A percentile compares a stretch with the other conserved stretches of the same genome.
Conservation (phyloP, 2,797 vertebrate species). For the Chiropotes sagulatus region DNA sequence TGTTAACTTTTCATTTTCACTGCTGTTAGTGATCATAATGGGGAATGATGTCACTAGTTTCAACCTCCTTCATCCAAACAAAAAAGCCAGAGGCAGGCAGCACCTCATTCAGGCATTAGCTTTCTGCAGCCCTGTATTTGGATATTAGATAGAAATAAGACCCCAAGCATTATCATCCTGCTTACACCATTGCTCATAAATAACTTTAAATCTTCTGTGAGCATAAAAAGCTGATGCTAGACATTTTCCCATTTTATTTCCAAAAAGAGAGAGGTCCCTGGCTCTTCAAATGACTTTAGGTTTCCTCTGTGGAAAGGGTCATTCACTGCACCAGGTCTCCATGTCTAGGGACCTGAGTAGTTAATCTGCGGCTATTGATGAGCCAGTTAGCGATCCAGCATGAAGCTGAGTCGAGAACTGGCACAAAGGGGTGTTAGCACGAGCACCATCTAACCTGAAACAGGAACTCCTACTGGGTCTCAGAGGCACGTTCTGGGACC, state of each 20-base stretch:
- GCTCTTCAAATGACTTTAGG: background rate
- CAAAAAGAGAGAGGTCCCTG: background rate
- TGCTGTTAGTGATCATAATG: background rate
- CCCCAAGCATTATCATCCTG: background rate
- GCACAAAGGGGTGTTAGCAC: background rate
- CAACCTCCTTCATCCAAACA: background rate
- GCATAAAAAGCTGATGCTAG: background rate
- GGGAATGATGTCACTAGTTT: background rate
- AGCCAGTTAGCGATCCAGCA: background rate
- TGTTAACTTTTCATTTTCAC: background rate
- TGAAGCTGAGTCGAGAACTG: background rate
- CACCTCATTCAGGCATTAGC: background rate
- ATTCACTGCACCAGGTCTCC: background rate
- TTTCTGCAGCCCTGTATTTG: background rate
- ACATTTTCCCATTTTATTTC: background rate
- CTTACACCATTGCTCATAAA: background rate
- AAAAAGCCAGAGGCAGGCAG: background rate
- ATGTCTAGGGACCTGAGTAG: background rate
- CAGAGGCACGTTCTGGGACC: background rate
- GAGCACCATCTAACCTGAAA: background rate
- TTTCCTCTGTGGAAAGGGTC: background rate
- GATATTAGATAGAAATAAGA: constrained; percentile 17
- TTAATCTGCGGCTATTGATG: background rate
- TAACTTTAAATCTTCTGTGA: background rate
- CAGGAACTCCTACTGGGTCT: background rate